A percentile compares a stretch with the other conserved stretches of the same genome.
Conservation (phyloP, 2,113 vertebrate genomes). For the Eonycteris spelaea region DNA sequence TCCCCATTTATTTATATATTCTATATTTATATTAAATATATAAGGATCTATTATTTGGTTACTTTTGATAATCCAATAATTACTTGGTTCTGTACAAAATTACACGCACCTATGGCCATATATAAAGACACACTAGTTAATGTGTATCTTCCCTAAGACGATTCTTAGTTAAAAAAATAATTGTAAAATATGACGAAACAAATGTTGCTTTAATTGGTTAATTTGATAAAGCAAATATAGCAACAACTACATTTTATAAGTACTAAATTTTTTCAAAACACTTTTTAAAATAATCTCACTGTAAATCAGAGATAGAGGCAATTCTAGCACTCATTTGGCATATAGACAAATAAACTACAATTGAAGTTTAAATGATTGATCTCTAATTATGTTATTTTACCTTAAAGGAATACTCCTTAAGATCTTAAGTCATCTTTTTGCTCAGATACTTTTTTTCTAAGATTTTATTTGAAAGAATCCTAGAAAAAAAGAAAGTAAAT, state of each 20-base stretch:
- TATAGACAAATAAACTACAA: not conserved
- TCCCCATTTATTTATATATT: not conserved
- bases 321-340: fast-evolving
- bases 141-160: not conserved
- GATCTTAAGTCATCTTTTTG: not conserved
- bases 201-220: not conserved
- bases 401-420: not conserved
- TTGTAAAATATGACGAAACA: not conserved
- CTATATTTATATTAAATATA: no score
- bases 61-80: not conserved
- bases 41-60: not conserved
- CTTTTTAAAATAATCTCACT: not conserved
- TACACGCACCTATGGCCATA: not conserved
- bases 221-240: not conserved
- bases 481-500: not conserved
- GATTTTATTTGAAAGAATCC: not conserved
- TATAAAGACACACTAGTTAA: no score
- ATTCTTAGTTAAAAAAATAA: not conserved
- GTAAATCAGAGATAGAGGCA: not conserved
- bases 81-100: not conserved
- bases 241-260: not conserved
- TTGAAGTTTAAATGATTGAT: not conserved
- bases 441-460: not conserved
- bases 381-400: not conserved
- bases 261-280: not conserved